Conservation (phyloP, 2,888 invertebrate genomes). For the Patella ulyssiponensis region DNA sequence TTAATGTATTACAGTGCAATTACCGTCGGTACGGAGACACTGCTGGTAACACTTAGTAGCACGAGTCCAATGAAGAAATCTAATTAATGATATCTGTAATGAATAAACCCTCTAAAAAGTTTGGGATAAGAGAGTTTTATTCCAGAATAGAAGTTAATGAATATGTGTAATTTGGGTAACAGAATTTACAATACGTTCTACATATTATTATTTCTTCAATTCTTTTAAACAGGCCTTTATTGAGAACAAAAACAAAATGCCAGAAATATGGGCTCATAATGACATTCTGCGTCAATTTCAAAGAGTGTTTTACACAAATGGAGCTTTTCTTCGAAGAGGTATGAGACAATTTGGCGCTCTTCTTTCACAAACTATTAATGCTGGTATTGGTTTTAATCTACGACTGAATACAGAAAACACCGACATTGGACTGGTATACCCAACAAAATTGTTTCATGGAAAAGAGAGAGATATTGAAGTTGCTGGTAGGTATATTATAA, state of each 20-base stretch:
- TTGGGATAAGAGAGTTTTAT: no score
- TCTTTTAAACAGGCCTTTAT: conserved; percentile 48
- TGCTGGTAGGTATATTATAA: conserved; percentile 47
- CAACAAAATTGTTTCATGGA: conserved; percentile 46
- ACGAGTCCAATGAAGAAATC: no score
- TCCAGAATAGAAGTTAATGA: no score
- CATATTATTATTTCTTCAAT: background rate
- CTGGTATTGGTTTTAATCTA: conserved; percentile 51
- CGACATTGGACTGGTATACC: conserved; percentile 41
- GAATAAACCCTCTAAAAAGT: no score
- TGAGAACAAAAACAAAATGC: conserved; percentile 44
- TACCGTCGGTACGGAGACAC: no score
- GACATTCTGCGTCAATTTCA: conserved; percentile 41
- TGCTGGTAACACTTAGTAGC: no score
- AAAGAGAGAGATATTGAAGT: conserved; percentile 43
- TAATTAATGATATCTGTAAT: no score
- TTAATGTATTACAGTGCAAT: no score
- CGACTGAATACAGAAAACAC: conserved; percentile 30
- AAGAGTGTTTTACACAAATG: conserved; percentile 31
- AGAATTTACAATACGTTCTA: no score
- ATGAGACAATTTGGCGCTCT: conserved; percentile 62
- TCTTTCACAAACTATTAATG: conserved; percentile 43
- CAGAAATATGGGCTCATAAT: conserved; percentile 61
- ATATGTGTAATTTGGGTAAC: no score
- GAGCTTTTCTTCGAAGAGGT: conserved; percentile 42